Base-by-base conservation (phyloP, 1,140 invertebrate genomes). In the Pachyrhynchus sulphureomaculatus region DNA sequence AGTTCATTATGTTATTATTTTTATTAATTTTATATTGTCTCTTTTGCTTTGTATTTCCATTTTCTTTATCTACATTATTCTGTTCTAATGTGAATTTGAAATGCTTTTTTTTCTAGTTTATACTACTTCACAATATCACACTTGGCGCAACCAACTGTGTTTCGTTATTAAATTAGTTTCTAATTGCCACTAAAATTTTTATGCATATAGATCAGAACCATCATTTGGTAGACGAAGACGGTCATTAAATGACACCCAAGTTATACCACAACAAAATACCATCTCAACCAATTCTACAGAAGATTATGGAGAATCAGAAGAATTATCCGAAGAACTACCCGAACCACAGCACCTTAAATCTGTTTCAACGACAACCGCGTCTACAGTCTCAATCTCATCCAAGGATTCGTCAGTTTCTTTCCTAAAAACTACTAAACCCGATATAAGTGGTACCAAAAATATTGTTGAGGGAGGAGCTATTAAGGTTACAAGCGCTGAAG, bases 171-270 rank as follows among this genome's bases (percentile, higher is more conserved):
- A n/a, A n/a, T n/a, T n/a, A n/a, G n/a, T n/a, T n/a, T n/a, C n/a
- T n/a, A n/a, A n/a, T n/a, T n/a, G n/a, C n/a, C n/a, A n/a, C n/a
- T n/a, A n/a, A n/a, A n/a, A n/a, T n/a, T n/a, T n/a, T n/a, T n/a
- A n/a, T n/a, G n/a, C n/a, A n/a, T 49, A 23, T 17, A 52, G 90
- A 53, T 90, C 87, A 24, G 90, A 92, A 64, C 88, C 89, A 0
- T 92, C 90, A 0, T 91, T 91, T 67, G 91, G 90, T 17, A 81
- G 85, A 34, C 79, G 85, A 66, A 79, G 83, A 65, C 81, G 88
- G 65, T 81, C 85, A 1, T 68, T 83, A 0, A 85, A 86, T 63
- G 76, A 72, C 0, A 83, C 81, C 2, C 67, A 59, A 21, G 18
- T 24, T 12, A 17, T 29, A 29, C 12, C 5, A 29, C 26, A 6